Base-by-base conservation (phyloP, 1,140 invertebrate species). In the Cyphomyrmex costatus region DNA sequence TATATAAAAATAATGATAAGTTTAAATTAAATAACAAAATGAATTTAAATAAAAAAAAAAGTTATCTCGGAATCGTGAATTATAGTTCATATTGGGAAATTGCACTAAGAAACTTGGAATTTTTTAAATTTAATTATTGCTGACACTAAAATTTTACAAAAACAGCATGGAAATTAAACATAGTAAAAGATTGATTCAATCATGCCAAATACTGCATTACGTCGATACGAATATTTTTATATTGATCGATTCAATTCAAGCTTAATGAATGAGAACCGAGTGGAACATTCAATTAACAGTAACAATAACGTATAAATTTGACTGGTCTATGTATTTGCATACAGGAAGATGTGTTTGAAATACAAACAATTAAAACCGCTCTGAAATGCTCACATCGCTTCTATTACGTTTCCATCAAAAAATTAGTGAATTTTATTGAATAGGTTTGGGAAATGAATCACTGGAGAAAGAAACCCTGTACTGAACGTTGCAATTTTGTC, bases 291-390 rank as follows among this genome's bases (percentile, higher is more conserved):
- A 83, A 83, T 83, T 83, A 74, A 49, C 68, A 74, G 56, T 21
- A 83, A 83, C 68, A 73, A 73, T 60, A 70, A 61, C 27, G 36
- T 58, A 16, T 46, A 60, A 53, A 71, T 82, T 82, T 83, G 36
- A 12, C 36, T 27, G 5, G 14, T 7, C 12, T 10, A 58, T 4
- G 19, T 71, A 53, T 58, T n/a, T 71, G 36, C 66, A 42, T 68
- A 68, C 5, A 49, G 42, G 16, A 42, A 27, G 12, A 27, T 21
- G 0, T 49, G 36, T 61, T 46, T 53, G 53, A 46, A 74, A 46
- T 82, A 46, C 30, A 82, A 73, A 83, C 79, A 83, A 83, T 83
- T 83, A 83, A 83, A 83, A 83, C 7, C 36, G 36, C 36, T 36
- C 21, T 14, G 16, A 27, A 80, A 63, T 24, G 19, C 27, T 27